Evolutionary conservation across 2,888 invertebrate genomes (phyloP), one percentile per base, ranked within the genome.

Genomic region (Theretra japonica): DNA sequence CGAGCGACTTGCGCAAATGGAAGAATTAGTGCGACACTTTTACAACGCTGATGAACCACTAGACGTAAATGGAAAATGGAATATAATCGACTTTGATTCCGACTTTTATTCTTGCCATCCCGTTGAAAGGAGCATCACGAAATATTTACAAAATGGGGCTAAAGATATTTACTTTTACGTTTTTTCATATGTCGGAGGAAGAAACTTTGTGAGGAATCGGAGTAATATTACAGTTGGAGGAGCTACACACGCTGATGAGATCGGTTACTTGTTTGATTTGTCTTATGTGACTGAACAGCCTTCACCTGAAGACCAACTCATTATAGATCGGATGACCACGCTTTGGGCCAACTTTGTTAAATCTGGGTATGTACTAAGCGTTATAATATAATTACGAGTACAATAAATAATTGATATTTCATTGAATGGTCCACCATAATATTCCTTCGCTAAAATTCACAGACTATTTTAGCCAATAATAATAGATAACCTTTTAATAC

Each of bases 341-440:
- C 69, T 88, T 53, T 88, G 88, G 88, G 73, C 84, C 4, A 88
- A 88, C 75, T 88, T 88, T 76, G 87, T 79, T 11, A 89, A 88
- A 81, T 82, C 80, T 69, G 83, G 86, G 88, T 88, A 82, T 7
- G n/a, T n/a, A n/a, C n/a, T n/a, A n/a, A n/a, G n/a, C n/a, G n/a
- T n/a, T n/a, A n/a, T n/a, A n/a, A n/a, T n/a, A n/a, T n/a, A n/a
- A n/a, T n/a, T n/a, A n/a, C n/a, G n/a, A n/a, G n/a, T n/a, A n/a
- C n/a, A n/a, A n/a, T n/a, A n/a, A n/a, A n/a, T n/a, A n/a, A n/a
- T n/a, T n/a, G n/a, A n/a, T 82, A 65, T 19, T 17, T 28, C n/a
- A 48, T n/a, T n/a, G n/a, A n/a, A n/a, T n/a, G n/a, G n/a, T n/a
- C n/a, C n/a, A n/a, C n/a, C n/a, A n/a, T n/a, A n/a, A n/a, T n/a